Conservation (phyloP, 2,113 vertebrate species). For the Sander vitreus region DNA sequence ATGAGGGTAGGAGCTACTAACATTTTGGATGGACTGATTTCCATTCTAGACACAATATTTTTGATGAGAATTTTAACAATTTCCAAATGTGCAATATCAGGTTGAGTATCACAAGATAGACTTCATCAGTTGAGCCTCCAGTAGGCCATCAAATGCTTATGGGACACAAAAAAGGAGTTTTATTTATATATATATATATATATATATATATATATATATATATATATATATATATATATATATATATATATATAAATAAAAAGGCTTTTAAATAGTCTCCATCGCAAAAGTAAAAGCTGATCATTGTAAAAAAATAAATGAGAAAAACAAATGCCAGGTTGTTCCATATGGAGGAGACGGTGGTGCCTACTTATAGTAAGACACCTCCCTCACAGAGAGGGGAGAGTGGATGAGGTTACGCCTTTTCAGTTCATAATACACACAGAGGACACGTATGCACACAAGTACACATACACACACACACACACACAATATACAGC, state of each 20-base stretch:
- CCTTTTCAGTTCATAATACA: constrained; percentile 22
- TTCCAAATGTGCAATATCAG: not conserved
- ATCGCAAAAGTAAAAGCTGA: not conserved
- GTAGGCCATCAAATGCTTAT: not conserved
- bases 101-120: not conserved
- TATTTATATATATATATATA: too few relatives aligned
- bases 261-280: not conserved
- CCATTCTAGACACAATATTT: not conserved
- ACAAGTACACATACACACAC: not conserved
- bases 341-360: constrained; percentile 22
- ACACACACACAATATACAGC: not conserved
- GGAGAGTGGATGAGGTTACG: constrained; percentile 46
- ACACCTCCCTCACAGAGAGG: constrained; percentile 16
- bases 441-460: not conserved
- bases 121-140: not conserved
- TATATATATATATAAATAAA: not conserved
- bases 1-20: too few relatives aligned
- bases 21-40: not conserved
- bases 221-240: too few relatives aligned
- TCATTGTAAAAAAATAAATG: not conserved
- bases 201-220: too few relatives aligned
- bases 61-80: not conserved
- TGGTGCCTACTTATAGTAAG: not conserved
- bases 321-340: constrained; percentile 8
- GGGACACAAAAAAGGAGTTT: not conserved